A percentile compares a stretch with the other conserved stretches of the same genome.
Evolutionary conservation across 2,888 invertebrate genomes (phyloP).

Genomic region (Suillia variegata): DNA sequence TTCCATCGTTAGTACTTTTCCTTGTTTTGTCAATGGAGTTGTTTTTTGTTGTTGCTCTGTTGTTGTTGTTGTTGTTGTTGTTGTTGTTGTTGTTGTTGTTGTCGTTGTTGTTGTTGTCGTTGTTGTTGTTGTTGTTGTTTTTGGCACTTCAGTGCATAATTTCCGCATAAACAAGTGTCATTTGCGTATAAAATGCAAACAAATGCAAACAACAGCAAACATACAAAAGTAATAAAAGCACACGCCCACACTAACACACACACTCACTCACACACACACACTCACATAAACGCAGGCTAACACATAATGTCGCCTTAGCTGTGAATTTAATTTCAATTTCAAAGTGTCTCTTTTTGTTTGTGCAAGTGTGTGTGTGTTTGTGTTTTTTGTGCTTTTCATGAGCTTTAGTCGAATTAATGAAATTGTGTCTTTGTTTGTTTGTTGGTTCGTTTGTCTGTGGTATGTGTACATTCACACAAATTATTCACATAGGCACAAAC

Average conservation of each 20-base stretch:
- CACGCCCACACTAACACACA: conserved; percentile 16
- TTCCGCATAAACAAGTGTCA: conserved; percentile 33
- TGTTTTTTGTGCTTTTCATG: background rate
- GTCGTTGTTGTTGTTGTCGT: conserved; percentile 14
- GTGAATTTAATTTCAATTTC: conserved; percentile 1
- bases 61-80: conserved; percentile 15
- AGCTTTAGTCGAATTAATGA: background rate
- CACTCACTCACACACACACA: conserved; percentile 13
- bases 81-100: conserved; percentile 15
- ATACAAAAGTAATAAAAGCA: conserved; percentile 22
- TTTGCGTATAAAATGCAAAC: conserved; percentile 17
- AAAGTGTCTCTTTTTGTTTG: background rate
- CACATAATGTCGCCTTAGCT: background rate
- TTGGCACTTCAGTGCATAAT: conserved; percentile 30
- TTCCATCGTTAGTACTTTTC: too few species aligned
- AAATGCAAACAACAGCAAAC: background rate
- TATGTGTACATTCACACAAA: background rate
- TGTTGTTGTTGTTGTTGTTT: conserved; percentile 11
- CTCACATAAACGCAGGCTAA: conserved; percentile 1
- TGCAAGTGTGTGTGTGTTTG: background rate
- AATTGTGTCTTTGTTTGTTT: background rate
- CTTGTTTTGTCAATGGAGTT: too few species aligned
- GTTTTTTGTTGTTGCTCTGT: too few species aligned
- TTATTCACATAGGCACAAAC: background rate
- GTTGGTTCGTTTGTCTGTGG: background rate